Evolutionary conservation across 2,113 vertebrate species (phyloP), one percentile per base, ranked within the genome.

Genomic region (Daubentonia madagascariensis): DNA sequence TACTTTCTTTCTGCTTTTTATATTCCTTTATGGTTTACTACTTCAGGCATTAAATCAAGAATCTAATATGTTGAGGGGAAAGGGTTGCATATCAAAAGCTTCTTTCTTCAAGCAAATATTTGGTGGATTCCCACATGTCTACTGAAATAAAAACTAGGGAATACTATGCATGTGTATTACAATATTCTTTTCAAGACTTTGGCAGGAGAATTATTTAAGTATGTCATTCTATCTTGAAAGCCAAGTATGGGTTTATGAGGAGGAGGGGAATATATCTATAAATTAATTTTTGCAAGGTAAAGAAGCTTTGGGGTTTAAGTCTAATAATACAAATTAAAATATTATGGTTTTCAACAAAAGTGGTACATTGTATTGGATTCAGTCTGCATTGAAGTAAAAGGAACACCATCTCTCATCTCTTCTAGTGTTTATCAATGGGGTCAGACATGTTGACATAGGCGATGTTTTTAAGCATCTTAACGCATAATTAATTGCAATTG

Each of bases 91-190:
- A 94, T 98, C 92, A 97, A 98, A 97, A 96, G 79, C 37, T 70
- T 95, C 95, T 98, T 98, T 98, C 89, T 98, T 98, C 45, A 67
- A 97, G 95, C 37, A 96, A 97, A 93, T 97, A 89, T 97, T 97
- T 97, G 89, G 79, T 97, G 18, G 86, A 97, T 89, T 98, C 97
- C 97, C 97, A 97, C 52, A 95, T 96, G 97, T 92, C 95, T 96
- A 96, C 83, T 98, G 96, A 98, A 98, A 95, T 95, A 65, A 91
- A 96, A 93, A 61, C 81, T 52, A 76, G 95, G 48, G 75, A 93
- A 92, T 94, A 48, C 32, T 85, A 20, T 43, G 8, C 52, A 50
- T 65, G 54, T 87, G 9, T 85, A 90, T 95, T 70, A 94, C 84
- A 96, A 92, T 96, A 96, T 97, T 95, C 50, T 92, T 96, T 96